These are phyloP conservation scores for Fragum whitleyi DNA, from an alignment of 2,888 invertebrate genomes.

Conservation along the genomic window DNA sequence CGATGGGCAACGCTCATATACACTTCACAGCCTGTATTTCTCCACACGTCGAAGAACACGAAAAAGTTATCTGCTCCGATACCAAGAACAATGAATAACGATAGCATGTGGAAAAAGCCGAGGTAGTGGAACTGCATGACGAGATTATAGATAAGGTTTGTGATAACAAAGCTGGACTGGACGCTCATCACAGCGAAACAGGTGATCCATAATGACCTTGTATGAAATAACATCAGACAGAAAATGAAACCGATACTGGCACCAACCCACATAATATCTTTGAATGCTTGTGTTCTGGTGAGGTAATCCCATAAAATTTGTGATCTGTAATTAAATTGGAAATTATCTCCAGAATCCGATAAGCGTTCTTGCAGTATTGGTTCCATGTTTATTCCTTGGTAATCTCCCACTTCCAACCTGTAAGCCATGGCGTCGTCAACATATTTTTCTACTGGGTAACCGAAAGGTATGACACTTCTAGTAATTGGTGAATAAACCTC, in stretches of 20 bases:
- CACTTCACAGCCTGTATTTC: conserved; percentile 59
- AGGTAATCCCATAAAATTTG: conserved; percentile 63
- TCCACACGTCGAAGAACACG: conserved; percentile 78
- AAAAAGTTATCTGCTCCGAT: conserved; percentile 77
- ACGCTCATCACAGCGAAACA: conserved; percentile 72
- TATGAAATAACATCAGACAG: conserved; percentile 72
- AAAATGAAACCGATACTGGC: conserved; percentile 75
- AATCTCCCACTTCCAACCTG: conserved; percentile 44
- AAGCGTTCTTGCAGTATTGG: conserved; percentile 39
- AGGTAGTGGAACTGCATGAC: conserved; percentile 73
- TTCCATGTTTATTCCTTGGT: conserved; percentile 49
- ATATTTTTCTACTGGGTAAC: conserved; percentile 65
- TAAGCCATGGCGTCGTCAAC: conserved; percentile 38
- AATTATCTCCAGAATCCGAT: conserved; percentile 18
- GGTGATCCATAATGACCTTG: conserved; percentile 74
- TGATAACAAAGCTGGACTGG: conserved; percentile 71
- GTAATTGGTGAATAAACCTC: conserved; percentile 59
- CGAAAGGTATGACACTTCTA: conserved; percentile 64
- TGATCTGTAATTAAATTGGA: conserved; percentile 70
- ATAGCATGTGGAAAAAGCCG: conserved; percentile 75
- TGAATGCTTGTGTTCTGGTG: conserved; percentile 64
- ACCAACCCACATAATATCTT: conserved; percentile 68
- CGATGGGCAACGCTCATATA: conserved; percentile 71
- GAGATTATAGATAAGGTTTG: conserved; percentile 75
- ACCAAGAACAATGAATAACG: conserved; percentile 76